Base-by-base conservation (phyloP, 1,140 invertebrate genomes). In the Gryllus bimaculatus region DNA sequence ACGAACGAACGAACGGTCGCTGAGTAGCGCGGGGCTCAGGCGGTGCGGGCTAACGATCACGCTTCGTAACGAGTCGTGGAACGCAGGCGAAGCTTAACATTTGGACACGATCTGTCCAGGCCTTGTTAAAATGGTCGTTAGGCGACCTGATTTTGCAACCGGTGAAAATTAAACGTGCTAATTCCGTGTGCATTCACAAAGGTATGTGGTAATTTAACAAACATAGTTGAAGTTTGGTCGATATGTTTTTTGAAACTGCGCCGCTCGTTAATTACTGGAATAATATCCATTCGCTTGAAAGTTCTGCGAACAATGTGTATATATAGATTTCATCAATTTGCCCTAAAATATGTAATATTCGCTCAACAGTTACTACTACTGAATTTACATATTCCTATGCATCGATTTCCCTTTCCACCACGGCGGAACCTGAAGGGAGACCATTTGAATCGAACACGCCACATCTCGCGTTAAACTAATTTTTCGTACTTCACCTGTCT, bases 111-210 rank as follows among this genome's bases (percentile, higher is more conserved):
- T 66, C 54, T 66, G 54, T 66, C 54, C 54, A 18, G 54, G 54
- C 54, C 54, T 66, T 66, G 54, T 66, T 66, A 66, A 66, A 66
- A 66, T 66, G 54, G 54, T 66, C 54, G 54, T 66, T 66, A 66
- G 54, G 54, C 10, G 54, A 66, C 10, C 54, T 13, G 54, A 66
- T 66, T 66, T 66, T 66, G 54, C 54, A 66, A 18, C 54, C 10
- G 54, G 54, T 66, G 54, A 66, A 66, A 66, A 66, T 66, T 66
- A 66, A 66, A 66, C 54, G 54, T 66, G 18, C 54, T 66, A 66
- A 66, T 66, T 66, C 54, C 54, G 54, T 13, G 18, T 66, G 7
- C 54, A 66, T 18, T 66, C 54, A 66, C 54, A 66, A 66, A 66
- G 54, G 54, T 66, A 66, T 66, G 54, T 66, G 10, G 18, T 66